Percentiles rank a stretch among this genome's conserved stretches.
These are phyloP conservation scores for Atlantisia rogersi DNA, from an alignment of 2,113 vertebrate genomes.

Conservation along the genomic window DNA sequence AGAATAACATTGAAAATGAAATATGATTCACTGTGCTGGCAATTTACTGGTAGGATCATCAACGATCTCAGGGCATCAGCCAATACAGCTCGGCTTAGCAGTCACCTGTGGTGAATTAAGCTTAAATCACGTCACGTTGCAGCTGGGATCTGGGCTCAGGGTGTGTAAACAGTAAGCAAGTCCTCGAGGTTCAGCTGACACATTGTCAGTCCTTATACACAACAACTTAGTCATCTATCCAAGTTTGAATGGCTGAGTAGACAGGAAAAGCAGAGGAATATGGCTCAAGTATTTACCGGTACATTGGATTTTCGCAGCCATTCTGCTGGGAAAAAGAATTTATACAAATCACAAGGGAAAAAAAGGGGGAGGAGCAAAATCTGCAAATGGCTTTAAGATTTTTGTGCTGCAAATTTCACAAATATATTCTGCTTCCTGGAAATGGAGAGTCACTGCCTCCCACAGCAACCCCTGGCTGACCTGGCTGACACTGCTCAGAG, in stretches of 20 bases:
- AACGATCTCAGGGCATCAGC: background rate
- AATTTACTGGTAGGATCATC: slow-evolving; percentile 9
- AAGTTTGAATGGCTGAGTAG: background rate
- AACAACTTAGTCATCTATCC: background rate
- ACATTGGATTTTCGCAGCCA: background rate
- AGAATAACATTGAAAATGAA: background rate
- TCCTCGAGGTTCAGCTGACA: background rate
- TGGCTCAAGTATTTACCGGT: background rate
- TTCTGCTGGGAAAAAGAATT: background rate
- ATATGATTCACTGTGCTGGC: background rate
- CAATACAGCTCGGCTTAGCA: background rate
- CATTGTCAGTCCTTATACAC: background rate
- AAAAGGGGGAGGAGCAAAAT: too few species aligned
- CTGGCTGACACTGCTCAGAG: background rate
- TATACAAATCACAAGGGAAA: background rate
- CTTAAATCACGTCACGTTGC: background rate
- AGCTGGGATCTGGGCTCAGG: background rate
- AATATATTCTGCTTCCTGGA: background rate
- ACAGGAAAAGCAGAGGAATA: background rate
- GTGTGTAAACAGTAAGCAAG: background rate
- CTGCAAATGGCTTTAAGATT: background rate
- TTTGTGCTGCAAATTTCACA: background rate
- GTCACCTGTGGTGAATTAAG: background rate
- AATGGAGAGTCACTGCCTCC: background rate
- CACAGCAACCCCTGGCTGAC: background rate